Evolutionary conservation across 2,113 vertebrate species (phyloP).

Genomic region (Sigmodon hispidus): DNA sequence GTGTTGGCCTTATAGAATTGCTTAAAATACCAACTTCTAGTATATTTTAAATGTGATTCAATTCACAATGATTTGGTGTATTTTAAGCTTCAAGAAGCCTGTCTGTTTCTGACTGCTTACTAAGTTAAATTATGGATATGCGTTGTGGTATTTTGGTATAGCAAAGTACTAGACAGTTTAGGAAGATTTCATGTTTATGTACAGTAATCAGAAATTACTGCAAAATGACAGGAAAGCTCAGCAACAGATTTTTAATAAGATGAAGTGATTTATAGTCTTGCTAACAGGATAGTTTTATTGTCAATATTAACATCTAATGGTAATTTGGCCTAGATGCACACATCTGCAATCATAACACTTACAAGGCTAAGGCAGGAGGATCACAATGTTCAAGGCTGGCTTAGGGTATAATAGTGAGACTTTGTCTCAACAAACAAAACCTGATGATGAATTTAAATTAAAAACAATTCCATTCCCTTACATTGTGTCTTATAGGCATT

Average conservation of each 20-base stretch:
- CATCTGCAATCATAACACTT: neutral
- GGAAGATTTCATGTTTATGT: constrained; percentile 22
- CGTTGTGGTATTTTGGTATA: neutral
- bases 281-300: neutral
- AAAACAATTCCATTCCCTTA: neutral
- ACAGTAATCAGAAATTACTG: neutral
- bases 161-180: constrained; percentile 41
- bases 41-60: constrained; percentile 51
- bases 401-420: neutral
- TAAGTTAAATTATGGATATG: neutral
- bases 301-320: neutral
- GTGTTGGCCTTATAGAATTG: constrained; percentile 11
- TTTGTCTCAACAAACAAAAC: neutral
- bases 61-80: constrained; percentile 39
- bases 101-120: constrained; percentile 17
- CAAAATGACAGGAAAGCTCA: neutral
- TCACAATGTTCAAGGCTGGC: neutral
- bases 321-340: neutral
- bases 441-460: constrained; percentile 38
- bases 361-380: neutral
- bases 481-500: constrained; percentile 86
- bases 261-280: constrained; percentile 30
- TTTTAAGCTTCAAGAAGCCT: constrained; percentile 40
- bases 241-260: constrained; percentile 9
- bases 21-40: constrained; percentile 24